Evolutionary conservation across 2,888 invertebrate species (phyloP).

Genomic region (Drosophila gaucha): DNA sequence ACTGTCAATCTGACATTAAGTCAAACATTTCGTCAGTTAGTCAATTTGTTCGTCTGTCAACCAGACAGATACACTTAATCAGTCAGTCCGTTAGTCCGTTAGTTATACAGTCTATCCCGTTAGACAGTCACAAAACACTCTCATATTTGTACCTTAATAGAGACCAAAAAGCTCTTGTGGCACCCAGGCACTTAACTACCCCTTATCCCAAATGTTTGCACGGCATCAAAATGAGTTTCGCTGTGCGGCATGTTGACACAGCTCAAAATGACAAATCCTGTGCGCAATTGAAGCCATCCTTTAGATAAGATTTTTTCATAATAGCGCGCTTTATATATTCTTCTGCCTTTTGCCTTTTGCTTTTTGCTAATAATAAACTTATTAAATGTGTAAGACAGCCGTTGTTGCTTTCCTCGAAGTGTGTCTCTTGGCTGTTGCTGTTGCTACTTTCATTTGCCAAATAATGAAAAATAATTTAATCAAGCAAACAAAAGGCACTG

Average conservation of each 20-base stretch:
- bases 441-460: constrained; percentile 65
- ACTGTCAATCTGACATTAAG: too few relatives aligned
- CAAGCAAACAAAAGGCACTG: constrained; percentile 70
- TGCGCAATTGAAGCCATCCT: constrained; percentile 35
- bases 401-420: constrained; percentile 57
- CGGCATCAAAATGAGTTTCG: constrained; percentile 30
- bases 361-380: constrained; percentile 73
- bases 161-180: background rate
- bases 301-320: constrained; percentile 66
- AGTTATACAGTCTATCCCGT: too few relatives aligned
- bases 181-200: background rate
- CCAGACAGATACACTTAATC: background rate
- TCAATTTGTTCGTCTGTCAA: background rate
- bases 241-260: constrained; percentile 47
- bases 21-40: background rate
- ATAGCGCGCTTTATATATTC: constrained; percentile 41
- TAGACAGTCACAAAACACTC: too few relatives aligned
- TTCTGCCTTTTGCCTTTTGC: constrained; percentile 40
- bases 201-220: background rate
- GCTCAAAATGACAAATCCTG: constrained; percentile 43
- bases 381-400: constrained; percentile 77
- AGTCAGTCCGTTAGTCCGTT: too few relatives aligned
- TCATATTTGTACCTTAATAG: too few relatives aligned
- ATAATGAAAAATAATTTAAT: constrained; percentile 81
- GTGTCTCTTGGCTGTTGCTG: constrained; percentile 43